Evolutionary conservation across 2,113 vertebrate species (phyloP).

Genomic region (Dromiciops gliroides): DNA sequence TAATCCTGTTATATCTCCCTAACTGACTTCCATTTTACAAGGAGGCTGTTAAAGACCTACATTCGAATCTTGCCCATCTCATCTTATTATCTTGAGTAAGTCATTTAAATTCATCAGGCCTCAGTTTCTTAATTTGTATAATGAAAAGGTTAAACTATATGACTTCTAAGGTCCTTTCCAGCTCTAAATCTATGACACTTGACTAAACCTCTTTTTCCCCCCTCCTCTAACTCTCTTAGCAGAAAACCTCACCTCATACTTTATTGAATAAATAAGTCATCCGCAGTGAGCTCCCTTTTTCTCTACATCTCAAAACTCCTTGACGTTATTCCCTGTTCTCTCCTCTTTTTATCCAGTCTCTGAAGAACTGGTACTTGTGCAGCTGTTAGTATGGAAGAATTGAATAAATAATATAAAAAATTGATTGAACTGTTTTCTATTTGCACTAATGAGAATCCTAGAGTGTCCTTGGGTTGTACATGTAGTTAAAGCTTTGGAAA

Average conservation of each 20-base stretch:
- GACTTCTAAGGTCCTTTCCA: neutral
- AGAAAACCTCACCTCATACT: neutral
- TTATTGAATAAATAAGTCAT: neutral
- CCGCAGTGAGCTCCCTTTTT: neutral
- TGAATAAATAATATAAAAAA: constrained; percentile 85
- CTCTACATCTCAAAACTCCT: neutral
- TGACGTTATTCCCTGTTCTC: neutral
- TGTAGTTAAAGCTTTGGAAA: constrained; percentile 88
- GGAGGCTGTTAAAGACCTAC: neutral
- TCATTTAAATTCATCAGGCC: neutral
- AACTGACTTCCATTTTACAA: neutral
- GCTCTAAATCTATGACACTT: neutral
- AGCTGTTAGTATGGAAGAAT: constrained; percentile 85
- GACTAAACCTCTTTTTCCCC: neutral
- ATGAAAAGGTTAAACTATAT: neutral
- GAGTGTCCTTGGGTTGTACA: constrained; percentile 87
- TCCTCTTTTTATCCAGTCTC: neutral
- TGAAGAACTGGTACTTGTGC: constrained; percentile 88
- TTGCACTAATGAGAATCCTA: constrained; percentile 90
- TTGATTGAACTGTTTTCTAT: constrained; percentile 91
- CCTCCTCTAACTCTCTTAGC: neutral
- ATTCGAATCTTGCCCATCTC: neutral
- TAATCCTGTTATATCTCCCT: neutral
- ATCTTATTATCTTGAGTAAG: neutral
- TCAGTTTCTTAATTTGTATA: neutral